phyloP scores from a whole-genome alignment of 2,113 vertebrate species.

The Calyptomena viridis region DNA sequence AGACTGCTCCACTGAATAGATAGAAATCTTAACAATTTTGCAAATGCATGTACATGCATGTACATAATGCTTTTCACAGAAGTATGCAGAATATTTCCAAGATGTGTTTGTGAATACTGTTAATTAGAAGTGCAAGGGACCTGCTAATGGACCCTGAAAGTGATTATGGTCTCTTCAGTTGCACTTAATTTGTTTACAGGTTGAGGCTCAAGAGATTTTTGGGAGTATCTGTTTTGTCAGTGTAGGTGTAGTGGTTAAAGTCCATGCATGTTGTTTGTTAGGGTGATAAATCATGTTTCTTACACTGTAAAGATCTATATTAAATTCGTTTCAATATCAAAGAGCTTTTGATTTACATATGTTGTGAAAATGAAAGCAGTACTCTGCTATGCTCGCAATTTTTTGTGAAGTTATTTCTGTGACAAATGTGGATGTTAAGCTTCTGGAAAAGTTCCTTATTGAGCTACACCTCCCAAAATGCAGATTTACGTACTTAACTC shows the following conservation, averaged over 20 bases:
- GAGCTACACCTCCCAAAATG: neutral
- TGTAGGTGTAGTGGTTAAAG: neutral
- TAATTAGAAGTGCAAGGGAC: conserved; percentile 58
- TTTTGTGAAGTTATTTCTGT: neutral
- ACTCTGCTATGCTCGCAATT: neutral
- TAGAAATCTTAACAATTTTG: conserved; percentile 2
- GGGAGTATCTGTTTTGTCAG: neutral
- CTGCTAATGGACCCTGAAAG: conserved; percentile 36
- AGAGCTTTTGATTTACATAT: neutral
- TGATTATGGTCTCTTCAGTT: neutral
- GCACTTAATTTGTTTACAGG: neutral
- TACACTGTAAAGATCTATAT: neutral
- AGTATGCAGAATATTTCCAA: conserved; percentile 27
- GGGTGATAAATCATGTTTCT: neutral
- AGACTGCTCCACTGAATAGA: conserved; percentile 12
- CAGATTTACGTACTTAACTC: neutral
- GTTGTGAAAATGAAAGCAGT: neutral
- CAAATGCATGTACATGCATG: conserved; percentile 35
- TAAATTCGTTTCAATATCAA: neutral
- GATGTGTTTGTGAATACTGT: conserved; percentile 21
- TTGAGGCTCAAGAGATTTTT: neutral
- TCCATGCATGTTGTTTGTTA: neutral
- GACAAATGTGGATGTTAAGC: neutral
- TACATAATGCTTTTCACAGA: conserved; percentile 45
- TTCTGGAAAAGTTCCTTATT: neutral